These are phyloP conservation scores for Nothoprocta perdicaria DNA, from an alignment of 2,113 vertebrate genomes.

Conservation along the genomic window DNA sequence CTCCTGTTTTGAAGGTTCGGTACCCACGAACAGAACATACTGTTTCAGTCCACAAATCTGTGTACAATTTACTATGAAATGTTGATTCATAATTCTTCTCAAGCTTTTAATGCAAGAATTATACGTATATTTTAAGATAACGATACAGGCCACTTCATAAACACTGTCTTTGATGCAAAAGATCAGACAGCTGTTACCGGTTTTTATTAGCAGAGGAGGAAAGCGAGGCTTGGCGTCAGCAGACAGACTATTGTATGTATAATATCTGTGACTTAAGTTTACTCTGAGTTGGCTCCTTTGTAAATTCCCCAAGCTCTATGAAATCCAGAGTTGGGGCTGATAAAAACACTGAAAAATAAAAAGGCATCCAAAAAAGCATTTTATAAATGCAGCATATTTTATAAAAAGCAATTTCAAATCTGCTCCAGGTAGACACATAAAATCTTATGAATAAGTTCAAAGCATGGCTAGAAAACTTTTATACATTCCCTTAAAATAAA, in stretches of 20 bases:
- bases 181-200: constrained; percentile 65
- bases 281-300: constrained; percentile 61
- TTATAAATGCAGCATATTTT: constrained; percentile 74
- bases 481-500: constrained; percentile 51
- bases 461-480: constrained; percentile 65
- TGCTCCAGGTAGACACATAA: constrained; percentile 76
- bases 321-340: constrained; percentile 65
- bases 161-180: constrained; percentile 76
- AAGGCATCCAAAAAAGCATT: constrained; percentile 69
- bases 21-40: constrained; percentile 14
- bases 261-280: constrained; percentile 52
- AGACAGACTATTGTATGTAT: constrained; percentile 53
- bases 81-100: constrained; percentile 58
- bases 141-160: constrained; percentile 58
- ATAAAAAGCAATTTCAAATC: constrained; percentile 68
- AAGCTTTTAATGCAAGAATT: constrained; percentile 51
- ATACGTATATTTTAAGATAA: constrained; percentile 49
- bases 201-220: constrained; percentile 69
- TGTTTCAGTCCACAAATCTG: constrained; percentile 16
- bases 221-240: constrained; percentile 61
- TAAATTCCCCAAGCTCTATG: constrained; percentile 72
- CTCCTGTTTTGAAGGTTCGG: not conserved
- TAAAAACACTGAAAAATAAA: constrained; percentile 73
- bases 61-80: constrained; percentile 57
- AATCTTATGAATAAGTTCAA: constrained; percentile 78